Percentiles rank a stretch among this genome's conserved stretches.
phyloP scores from a whole-genome alignment of 2,113 vertebrate species.

The Astur gentilis region DNA sequence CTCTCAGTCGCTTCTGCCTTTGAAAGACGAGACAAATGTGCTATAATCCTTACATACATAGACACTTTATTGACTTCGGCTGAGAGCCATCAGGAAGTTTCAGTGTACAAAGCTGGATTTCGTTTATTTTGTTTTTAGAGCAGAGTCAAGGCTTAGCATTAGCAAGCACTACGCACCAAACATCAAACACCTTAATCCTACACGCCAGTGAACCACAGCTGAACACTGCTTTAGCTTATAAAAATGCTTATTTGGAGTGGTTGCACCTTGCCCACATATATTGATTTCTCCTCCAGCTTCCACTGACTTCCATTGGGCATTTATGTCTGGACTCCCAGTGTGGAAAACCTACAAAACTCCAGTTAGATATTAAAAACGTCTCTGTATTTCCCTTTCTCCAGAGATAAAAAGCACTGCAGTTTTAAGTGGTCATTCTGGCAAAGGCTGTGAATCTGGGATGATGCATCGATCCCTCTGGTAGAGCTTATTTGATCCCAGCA shows the following conservation, averaged over 20 bases:
- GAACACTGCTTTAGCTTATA: background rate
- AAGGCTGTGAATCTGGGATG: background rate
- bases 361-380: background rate
- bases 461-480: background rate
- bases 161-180: background rate
- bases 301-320: background rate
- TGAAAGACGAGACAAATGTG: background rate
- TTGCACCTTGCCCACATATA: background rate
- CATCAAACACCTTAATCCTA: background rate
- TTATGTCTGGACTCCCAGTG: background rate
- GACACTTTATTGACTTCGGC: rapidly evolving
- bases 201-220: rapidly evolving
- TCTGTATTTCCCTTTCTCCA: background rate
- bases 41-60: background rate
- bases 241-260: background rate
- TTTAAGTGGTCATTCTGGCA: background rate
- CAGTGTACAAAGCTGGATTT: background rate
- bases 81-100: background rate
- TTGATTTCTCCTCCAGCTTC: background rate
- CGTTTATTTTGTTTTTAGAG: background rate
- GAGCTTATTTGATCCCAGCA: background rate
- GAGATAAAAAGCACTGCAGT: background rate
- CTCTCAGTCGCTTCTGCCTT: background rate
- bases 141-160: background rate
- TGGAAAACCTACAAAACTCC: background rate